Evolutionary conservation across 2,888 invertebrate species (phyloP), one percentile per base, ranked within the genome.

Genomic region (Protula sp.): DNA sequence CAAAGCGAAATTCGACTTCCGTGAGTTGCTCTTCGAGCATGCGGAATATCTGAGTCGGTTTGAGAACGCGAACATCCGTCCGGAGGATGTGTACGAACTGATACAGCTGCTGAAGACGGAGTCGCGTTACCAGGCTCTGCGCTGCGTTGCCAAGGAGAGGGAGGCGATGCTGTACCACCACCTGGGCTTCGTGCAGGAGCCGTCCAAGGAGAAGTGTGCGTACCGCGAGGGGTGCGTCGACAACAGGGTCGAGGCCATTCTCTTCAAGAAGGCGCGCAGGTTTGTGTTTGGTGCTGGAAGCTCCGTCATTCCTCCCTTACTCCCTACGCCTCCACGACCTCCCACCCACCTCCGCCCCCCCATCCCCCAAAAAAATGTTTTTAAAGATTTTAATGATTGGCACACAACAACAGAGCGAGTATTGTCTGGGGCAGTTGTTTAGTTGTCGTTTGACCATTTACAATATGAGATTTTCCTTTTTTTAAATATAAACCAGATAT

Each of bases 131-230:
- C 9, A 14, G 38, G 38, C 38, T 38, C 19, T 38, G 19, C 9
- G 38, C 9, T 38, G 38, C 38, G 19, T 97, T 80, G 94, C 94
- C 83, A 94, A 94, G 82, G 94, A 97, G 77, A 85, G 98, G 65
- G 92, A 94, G 80, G 85, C 94, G 69, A 91, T 97, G 87, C 84
- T 98, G 63, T 91, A 94, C 74, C 94, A 94, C 81, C 95, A 95
- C 82, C 84, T 95, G 50, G 94, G 94, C 61, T 97, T 97, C 82
- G 90, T 95, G 59, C 94, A 95, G 83, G 92, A 92, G 80, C 94
- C 95, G 19, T 91, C 93, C 81, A 85, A 91, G 58, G 94, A 94
- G 81, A 92, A 94, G 79, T 97, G 97, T 78, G 94, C 94, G 57
- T 78, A 73, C 67, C 66, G 70, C 27, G 74, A 77, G 47, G 59